Conservation (phyloP, 2,888 invertebrate species). For the Gryllus longicercus region DNA sequence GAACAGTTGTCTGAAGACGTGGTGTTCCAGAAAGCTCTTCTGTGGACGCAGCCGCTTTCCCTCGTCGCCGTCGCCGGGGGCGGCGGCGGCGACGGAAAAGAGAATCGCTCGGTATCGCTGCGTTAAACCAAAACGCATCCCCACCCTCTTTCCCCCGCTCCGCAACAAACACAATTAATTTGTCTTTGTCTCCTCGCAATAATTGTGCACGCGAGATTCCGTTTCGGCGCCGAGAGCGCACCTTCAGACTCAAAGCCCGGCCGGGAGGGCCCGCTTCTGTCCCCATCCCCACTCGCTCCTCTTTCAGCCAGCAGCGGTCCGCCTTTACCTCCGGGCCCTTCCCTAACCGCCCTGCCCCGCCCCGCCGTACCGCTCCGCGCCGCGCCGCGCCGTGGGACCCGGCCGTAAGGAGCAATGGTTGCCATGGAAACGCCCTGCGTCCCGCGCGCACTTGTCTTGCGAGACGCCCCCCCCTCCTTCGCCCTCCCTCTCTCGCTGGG, state of each 20-base stretch:
- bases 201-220: slow-evolving; percentile 17
- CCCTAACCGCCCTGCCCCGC: background rate
- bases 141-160: background rate
- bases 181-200: slow-evolving; percentile 3
- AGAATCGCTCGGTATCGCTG: background rate
- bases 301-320: no score
- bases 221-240: background rate
- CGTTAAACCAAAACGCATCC: background rate
- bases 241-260: slow-evolving; percentile 17
- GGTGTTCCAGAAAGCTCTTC: no score
- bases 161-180: slow-evolving; percentile 17
- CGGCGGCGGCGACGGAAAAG: background rate
- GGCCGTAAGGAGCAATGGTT: background rate
- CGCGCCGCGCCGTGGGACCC: background rate
- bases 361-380: background rate
- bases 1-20: no score
- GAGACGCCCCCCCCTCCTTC: background rate
- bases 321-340: background rate
- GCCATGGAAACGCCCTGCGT: background rate
- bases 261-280: background rate
- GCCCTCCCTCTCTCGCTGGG: background rate
- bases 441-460: background rate
- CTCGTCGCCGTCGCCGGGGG: background rate
- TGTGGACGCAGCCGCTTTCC: no score
- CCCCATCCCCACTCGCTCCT: background rate